Conservation (phyloP, 2,797 vertebrate genomes). For the Sebastes cheni region DNA sequence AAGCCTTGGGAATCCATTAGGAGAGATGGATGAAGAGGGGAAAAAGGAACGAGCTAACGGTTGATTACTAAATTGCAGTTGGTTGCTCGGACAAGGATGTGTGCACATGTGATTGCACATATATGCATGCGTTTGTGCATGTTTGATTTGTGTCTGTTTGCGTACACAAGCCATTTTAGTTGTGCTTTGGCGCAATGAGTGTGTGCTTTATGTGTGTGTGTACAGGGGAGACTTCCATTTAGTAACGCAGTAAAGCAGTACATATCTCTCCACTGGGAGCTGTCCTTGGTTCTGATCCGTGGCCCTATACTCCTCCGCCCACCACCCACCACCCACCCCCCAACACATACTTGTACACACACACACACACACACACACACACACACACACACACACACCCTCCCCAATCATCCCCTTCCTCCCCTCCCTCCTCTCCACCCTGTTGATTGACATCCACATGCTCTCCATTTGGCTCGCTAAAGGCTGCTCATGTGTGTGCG, state of each 20-base stretch:
- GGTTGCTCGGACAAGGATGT: conserved; percentile 21
- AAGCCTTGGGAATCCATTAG: conserved; percentile 66
- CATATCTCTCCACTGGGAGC: conserved; percentile 68
- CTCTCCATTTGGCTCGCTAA: conserved; percentile 67
- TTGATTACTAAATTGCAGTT: conserved; percentile 61
- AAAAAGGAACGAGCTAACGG: conserved; percentile 57
- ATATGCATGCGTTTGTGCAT: background rate
- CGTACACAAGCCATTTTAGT: background rate
- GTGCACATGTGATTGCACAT: conserved; percentile 1
- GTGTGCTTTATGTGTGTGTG: background rate
- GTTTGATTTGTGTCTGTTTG: background rate
- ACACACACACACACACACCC: background rate
- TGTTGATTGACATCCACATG: conserved; percentile 78
- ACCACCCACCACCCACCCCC: background rate
- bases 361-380: background rate
- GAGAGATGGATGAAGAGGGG: conserved; percentile 59
- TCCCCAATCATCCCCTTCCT: background rate
- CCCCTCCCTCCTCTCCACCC: conserved; percentile 13
- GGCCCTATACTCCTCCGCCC: conserved; percentile 34
- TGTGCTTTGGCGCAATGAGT: background rate
- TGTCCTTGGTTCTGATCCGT: conserved; percentile 84
- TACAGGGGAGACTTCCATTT: conserved; percentile 69
- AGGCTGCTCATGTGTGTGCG: conserved; percentile 13
- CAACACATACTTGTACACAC: background rate
- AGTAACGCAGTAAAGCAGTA: conserved; percentile 70